Conservation (phyloP, 2,113 vertebrate genomes). For the Coreoperca whiteheadi region DNA sequence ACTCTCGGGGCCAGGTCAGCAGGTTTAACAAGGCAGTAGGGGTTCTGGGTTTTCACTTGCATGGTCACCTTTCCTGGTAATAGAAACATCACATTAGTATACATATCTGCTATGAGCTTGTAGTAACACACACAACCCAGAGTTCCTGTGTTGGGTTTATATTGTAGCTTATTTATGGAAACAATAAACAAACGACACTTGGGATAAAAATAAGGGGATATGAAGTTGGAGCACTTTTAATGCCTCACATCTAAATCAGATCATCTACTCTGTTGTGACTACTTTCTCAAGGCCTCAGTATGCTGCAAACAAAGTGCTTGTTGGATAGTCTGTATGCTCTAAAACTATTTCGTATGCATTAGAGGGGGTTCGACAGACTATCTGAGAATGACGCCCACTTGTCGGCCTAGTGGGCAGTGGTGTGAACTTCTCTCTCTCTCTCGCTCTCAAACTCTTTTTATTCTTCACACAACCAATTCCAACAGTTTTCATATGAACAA, state of each 20-base stretch:
- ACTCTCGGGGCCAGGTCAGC: constrained; percentile 55
- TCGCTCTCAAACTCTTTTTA: too few species aligned
- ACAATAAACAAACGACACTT: neutral
- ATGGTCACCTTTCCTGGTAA: constrained; percentile 55
- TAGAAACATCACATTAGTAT: constrained; percentile 21
- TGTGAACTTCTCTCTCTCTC: too few species aligned
- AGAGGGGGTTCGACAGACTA: too few species aligned
- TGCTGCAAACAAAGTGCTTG: neutral
- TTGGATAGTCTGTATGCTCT: neutral
- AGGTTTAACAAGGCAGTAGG: constrained; percentile 40
- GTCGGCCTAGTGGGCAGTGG: too few species aligned
- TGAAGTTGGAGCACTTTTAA: neutral
- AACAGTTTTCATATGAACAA: too few species aligned
- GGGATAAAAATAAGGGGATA: neutral
- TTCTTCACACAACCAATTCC: too few species aligned
- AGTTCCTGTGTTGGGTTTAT: neutral
- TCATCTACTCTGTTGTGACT: neutral
- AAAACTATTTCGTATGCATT: neutral
- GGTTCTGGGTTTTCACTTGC: constrained; percentile 38
- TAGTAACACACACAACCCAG: neutral
- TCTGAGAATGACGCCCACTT: too few species aligned
- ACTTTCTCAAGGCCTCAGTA: neutral
- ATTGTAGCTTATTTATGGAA: neutral
- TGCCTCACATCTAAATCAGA: too few species aligned
- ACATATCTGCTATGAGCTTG: neutral